phyloP scores from a whole-genome alignment of 2,113 vertebrate species.

The Strigops habroptila region DNA sequence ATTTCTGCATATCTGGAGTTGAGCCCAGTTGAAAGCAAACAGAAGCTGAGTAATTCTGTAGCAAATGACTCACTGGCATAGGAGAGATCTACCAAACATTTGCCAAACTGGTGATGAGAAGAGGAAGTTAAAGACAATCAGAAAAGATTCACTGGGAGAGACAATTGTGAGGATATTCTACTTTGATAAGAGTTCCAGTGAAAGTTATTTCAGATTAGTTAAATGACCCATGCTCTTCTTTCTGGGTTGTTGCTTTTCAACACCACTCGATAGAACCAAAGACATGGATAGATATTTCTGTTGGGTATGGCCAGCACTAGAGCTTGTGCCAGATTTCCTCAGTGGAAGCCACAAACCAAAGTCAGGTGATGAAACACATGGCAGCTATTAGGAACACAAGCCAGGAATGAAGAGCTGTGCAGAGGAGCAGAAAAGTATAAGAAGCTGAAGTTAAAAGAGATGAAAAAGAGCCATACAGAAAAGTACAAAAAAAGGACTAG shows the following conservation, averaged over 20 bases:
- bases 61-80: constrained; percentile 1
- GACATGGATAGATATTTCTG: neutral
- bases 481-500: neutral
- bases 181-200: neutral
- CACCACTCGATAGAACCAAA: neutral
- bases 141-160: neutral
- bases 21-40: constrained; percentile 27
- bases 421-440: neutral
- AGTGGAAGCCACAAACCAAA: neutral
- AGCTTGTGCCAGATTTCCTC: neutral
- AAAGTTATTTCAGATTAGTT: neutral
- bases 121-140: neutral
- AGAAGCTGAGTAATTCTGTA: constrained; percentile 29
- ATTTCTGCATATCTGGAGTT: constrained; percentile 12
- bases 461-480: neutral
- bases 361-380: neutral
- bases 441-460: neutral
- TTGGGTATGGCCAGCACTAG: neutral
- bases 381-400: neutral
- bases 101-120: neutral
- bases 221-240: neutral
- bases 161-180: neutral
- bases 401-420: neutral
- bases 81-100: neutral
- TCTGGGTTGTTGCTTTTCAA: neutral